Base-by-base conservation (phyloP, 2,888 invertebrate genomes). In the Aradus depressus region DNA sequence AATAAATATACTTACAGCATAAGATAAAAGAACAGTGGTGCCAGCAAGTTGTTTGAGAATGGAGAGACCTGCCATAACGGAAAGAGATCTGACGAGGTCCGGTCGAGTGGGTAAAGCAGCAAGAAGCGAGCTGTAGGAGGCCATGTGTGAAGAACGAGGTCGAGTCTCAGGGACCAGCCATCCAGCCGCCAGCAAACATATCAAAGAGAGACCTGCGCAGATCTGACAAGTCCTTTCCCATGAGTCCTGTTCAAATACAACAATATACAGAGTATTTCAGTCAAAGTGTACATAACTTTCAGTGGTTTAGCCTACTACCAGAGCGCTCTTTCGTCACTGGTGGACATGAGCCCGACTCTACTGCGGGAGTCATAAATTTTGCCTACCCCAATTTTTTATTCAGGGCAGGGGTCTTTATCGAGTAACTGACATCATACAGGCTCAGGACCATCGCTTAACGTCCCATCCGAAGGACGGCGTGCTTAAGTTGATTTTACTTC, bases 1-100 rank as follows among this genome's bases (percentile, higher is more conserved):
- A n/a, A n/a, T n/a, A n/a, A n/a, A 5, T 19, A 12, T 28, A 38
- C 47, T 10, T 47, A 47, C 47, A 16, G 47, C 47, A 47, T 47
- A 47, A 37, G 47, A 47, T 1, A 47, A 19, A 10, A 47, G 26
- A 1, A 47, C 47, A 4, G 47, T 47, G 3, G 47, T 47, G 16
- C 47, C 47, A 8, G 47, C 37, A 14, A 47, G 37, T 19, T 47
- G 47, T 19, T 47, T 47, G 16, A 47, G 26, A 1, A 28, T 18
- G 3, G 19, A 4, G 0, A 47, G 35, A 16, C 18, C 12, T 2
- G 47, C 25, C 47, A 47, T 47, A 25, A 47, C 18, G 12, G 26
- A 3, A 28, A 47, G 38, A 3, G 47, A 38, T 12, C 34, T 16
- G 4, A 19, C 22, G 12, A 47, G 37, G 14, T 47, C 47, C 23